phyloP scores from a whole-genome alignment of 2,113 vertebrate genomes.

The Hydrolagus affinis region DNA sequence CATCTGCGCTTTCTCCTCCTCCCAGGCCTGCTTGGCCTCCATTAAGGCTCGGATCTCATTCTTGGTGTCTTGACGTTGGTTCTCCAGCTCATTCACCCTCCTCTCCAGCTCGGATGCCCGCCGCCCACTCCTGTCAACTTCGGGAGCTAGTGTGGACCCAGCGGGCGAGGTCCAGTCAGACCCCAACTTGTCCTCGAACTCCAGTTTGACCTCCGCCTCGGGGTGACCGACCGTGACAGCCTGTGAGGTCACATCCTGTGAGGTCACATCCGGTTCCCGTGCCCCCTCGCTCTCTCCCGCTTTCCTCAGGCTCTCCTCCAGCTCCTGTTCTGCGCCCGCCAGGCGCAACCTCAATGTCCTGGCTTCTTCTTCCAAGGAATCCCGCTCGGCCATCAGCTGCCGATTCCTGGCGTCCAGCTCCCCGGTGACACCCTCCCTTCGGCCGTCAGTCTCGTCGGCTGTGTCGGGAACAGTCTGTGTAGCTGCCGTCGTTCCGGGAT shows the following conservation, averaged over 20 bases:
- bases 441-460: constrained; percentile 37
- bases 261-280: constrained; percentile 34
- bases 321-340: constrained; percentile 44
- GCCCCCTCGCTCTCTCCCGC: constrained; percentile 36
- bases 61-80: constrained; percentile 39
- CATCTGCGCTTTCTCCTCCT: constrained; percentile 11
- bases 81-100: constrained; percentile 46
- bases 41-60: not conserved
- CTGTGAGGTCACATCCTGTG: not conserved
- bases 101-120: constrained; percentile 47
- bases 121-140: constrained; percentile 36
- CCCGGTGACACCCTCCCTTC: constrained; percentile 47
- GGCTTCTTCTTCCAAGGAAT: constrained; percentile 46
- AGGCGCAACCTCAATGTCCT: constrained; percentile 44
- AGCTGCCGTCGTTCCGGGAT: not conserved
- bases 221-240: not conserved
- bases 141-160: constrained; percentile 21
- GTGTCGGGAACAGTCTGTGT: constrained; percentile 46
- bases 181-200: not conserved
- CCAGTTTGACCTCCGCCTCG: not conserved
- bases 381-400: constrained; percentile 48
- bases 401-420: constrained; percentile 41
- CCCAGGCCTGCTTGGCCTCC: not conserved
- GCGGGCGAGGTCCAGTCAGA: not conserved
- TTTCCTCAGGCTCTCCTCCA: constrained; percentile 39